Conservation (phyloP, 1,140 invertebrate genomes). For the Agrypnia vestita region DNA sequence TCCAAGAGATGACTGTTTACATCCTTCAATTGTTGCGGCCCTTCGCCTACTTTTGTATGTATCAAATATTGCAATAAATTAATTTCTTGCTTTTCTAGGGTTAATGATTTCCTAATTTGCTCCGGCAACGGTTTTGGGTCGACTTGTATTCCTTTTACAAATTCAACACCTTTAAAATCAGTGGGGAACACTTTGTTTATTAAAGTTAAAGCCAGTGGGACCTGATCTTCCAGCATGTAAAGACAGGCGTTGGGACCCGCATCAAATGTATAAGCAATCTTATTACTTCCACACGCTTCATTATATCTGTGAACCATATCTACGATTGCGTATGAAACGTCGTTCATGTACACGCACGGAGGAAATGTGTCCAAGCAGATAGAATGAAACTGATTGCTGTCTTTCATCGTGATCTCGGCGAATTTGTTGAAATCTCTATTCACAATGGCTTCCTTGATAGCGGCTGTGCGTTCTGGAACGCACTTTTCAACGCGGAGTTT, state of each 20-base stretch:
- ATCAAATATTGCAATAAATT: constrained; percentile 89
- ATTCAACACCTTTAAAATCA: constrained; percentile 68
- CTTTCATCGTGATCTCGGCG: constrained; percentile 96
- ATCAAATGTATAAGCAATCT: constrained; percentile 97
- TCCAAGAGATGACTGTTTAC: constrained; percentile 74
- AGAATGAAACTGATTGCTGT: constrained; percentile 98
- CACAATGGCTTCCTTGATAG: constrained; percentile 86
- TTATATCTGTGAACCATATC: constrained; percentile 91
- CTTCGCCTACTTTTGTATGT: constrained; percentile 84
- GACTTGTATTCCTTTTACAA: constrained; percentile 74
- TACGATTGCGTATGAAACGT: constrained; percentile 86
- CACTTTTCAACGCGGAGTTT: constrained; percentile 81
- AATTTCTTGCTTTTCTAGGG: constrained; percentile 67
- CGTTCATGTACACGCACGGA: constrained; percentile 94
- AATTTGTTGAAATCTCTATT: constrained; percentile 89
- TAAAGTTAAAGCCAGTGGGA: constrained; percentile 78
- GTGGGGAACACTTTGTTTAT: constrained; percentile 84
- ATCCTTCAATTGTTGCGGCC: constrained; percentile 75
- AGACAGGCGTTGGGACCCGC: constrained; percentile 97
- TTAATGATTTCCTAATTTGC: constrained; percentile 63
- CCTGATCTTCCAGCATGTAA: constrained; percentile 86
- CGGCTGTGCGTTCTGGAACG: constrained; percentile 81
- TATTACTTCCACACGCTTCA: constrained; percentile 73
- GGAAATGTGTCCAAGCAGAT: constrained; percentile 96
- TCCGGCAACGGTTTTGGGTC: constrained; percentile 62